Percentiles rank a stretch among this genome's conserved stretches.
Evolutionary conservation across 2,888 invertebrate species (phyloP).

Genomic region (Netelia melanura): DNA sequence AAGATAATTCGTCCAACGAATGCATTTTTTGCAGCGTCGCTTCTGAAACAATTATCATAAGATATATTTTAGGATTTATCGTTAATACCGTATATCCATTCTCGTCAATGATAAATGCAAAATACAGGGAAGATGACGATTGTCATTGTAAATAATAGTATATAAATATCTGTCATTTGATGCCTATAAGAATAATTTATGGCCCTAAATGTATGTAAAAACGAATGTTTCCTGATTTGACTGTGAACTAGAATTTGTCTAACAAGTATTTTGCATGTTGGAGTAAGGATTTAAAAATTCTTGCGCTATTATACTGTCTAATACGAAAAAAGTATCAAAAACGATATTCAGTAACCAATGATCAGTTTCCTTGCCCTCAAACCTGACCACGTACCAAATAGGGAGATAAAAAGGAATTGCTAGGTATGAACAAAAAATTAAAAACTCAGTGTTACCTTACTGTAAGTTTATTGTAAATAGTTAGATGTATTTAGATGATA

Average conservation of each 20-base stretch:
- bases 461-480: slow-evolving; percentile 52
- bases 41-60: slow-evolving; percentile 7
- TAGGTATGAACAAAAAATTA: not conserved
- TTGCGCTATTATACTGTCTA: slow-evolving; percentile 6
- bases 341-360: not conserved
- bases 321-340: not conserved
- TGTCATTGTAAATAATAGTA: slow-evolving; percentile 68
- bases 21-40: not conserved
- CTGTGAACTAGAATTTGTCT: slow-evolving; percentile 20
- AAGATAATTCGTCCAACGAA: slow-evolving; percentile 3
- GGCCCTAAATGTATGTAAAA: not conserved
- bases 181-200: not conserved
- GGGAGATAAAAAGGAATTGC: not conserved
- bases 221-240: not conserved
- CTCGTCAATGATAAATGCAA: slow-evolving; percentile 67
- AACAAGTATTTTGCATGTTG: slow-evolving; percentile 27
- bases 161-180: slow-evolving; percentile 35
- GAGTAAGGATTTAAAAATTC: not conserved
- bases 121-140: slow-evolving; percentile 55
- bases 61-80: slow-evolving; percentile 12
- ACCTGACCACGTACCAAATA: too few relatives aligned
- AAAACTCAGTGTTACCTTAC: slow-evolving; percentile 22
- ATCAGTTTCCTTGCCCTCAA: not conserved
- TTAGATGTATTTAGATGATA: slow-evolving; percentile 21
- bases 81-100: slow-evolving; percentile 50